Conservation (phyloP, 2,113 vertebrate species). For the Takifugu flavidus region DNA sequence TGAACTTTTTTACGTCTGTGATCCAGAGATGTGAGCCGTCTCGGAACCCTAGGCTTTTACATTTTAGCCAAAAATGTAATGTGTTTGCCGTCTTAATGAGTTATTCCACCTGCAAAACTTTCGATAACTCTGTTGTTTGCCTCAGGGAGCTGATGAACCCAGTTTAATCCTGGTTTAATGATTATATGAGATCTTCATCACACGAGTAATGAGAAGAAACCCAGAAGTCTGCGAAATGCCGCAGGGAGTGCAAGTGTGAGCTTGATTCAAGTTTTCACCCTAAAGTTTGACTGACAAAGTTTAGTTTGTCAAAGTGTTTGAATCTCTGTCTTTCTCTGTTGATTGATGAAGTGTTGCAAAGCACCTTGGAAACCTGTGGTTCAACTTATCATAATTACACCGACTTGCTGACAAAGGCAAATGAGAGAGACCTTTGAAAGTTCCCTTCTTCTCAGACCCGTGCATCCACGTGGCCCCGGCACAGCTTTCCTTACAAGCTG, state of each 20-base stretch:
- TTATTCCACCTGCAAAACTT: neutral
- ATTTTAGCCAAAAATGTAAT: neutral
- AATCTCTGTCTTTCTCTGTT: neutral
- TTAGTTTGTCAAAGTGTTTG: neutral
- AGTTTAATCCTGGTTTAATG: conserved; percentile 52
- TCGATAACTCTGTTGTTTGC: conserved; percentile 33
- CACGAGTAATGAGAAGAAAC: conserved; percentile 29
- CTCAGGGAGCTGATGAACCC: conserved; percentile 23
- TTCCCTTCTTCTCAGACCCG: conserved; percentile 47
- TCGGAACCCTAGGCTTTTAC: neutral
- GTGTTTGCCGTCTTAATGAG: conserved; percentile 5
- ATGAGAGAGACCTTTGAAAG: conserved; percentile 57
- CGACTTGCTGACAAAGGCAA: conserved; percentile 48
- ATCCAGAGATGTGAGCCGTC: neutral
- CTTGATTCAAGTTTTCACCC: conserved; percentile 10
- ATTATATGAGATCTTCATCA: conserved; percentile 46
- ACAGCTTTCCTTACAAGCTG: conserved; percentile 23
- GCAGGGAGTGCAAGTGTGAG: neutral
- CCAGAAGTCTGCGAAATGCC: conserved; percentile 24
- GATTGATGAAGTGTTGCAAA: conserved; percentile 26
- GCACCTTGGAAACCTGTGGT: conserved; percentile 29
- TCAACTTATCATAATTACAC: conserved; percentile 42
- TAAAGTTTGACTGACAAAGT: conserved; percentile 5
- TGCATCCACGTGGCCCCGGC: conserved; percentile 22
- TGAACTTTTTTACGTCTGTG: neutral